Percentiles rank a stretch among this genome's conserved stretches.
Conservation (phyloP, 2,113 vertebrate species). For the Clinocottus analis region DNA sequence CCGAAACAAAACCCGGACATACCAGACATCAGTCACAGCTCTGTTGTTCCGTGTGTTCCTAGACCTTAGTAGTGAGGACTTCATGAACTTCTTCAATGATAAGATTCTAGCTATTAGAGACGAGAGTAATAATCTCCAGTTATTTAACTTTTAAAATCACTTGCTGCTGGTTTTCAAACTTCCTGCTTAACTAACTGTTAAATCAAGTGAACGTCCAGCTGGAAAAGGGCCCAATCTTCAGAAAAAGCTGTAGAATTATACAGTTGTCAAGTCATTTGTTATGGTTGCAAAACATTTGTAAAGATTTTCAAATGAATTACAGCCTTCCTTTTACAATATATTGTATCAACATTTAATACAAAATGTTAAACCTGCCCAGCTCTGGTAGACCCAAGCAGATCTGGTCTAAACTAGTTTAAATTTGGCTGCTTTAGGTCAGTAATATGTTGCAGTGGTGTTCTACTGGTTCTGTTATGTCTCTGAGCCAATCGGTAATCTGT, state of each 20-base stretch:
- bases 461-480: constrained; percentile 57
- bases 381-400: constrained; percentile 25
- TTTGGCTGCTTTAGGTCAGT: constrained; percentile 20
- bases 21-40: no score
- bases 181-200: no score
- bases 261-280: background rate
- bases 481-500: constrained; percentile 54
- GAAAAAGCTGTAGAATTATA: background rate
- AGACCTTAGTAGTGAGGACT: no score
- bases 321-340: constrained; percentile 2
- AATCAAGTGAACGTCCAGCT: no score
- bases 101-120: no score
- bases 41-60: no score
- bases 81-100: no score
- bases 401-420: constrained; percentile 40
- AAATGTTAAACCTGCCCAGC: background rate
- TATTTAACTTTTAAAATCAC: no score
- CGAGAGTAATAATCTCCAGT: no score
- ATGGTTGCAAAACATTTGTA: background rate
- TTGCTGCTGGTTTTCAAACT: no score
- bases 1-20: no score
- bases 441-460: constrained; percentile 42
- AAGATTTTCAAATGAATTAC: background rate
- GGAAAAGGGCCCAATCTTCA: no score
- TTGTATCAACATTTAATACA: constrained; percentile 15